Evolutionary conservation across 37 sponge, comb jelly and placozoan species (phyloP).

Genomic region (Amphimedon queenslandica): DNA sequence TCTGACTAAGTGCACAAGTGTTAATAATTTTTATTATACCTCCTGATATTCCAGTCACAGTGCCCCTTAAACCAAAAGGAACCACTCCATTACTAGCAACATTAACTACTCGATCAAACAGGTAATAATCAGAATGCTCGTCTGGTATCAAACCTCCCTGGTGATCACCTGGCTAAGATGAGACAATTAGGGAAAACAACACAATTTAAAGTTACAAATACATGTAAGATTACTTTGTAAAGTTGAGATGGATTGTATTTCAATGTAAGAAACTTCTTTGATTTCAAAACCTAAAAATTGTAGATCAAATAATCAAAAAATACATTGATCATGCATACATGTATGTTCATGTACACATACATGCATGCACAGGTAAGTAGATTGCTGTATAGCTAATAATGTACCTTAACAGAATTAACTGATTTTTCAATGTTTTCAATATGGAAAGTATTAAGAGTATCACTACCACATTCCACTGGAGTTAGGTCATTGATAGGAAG

Average conservation of each 20-base stretch:
- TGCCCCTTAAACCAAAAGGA: slow-evolving; percentile 84
- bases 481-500: slow-evolving; percentile 42
- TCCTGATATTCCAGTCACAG: slow-evolving; percentile 76
- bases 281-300: too few relatives aligned
- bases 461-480: slow-evolving; percentile 75
- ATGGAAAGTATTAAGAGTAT: slow-evolving; percentile 42
- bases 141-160: slow-evolving; percentile 73
- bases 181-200: neutral
- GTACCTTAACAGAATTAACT: slow-evolving; percentile 4
- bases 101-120: slow-evolving; percentile 89
- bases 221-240: too few relatives aligned
- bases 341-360: too few relatives aligned
- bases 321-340: too few relatives aligned
- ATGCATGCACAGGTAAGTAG: too few relatives aligned
- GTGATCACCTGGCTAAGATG: slow-evolving; percentile 37
- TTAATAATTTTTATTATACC: too few relatives aligned
- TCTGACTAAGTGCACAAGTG: too few relatives aligned
- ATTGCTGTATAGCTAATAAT: too few relatives aligned
- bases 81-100: slow-evolving; percentile 70
- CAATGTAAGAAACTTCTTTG: too few relatives aligned
- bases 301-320: too few relatives aligned
- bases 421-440: slow-evolving; percentile 54
- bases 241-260: too few relatives aligned
- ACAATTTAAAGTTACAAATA: neutral
- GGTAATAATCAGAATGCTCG: slow-evolving; percentile 59